phyloP scores from a whole-genome alignment of 1,140 invertebrate genomes.

The Daktulosphaira vitifoliae region DNA sequence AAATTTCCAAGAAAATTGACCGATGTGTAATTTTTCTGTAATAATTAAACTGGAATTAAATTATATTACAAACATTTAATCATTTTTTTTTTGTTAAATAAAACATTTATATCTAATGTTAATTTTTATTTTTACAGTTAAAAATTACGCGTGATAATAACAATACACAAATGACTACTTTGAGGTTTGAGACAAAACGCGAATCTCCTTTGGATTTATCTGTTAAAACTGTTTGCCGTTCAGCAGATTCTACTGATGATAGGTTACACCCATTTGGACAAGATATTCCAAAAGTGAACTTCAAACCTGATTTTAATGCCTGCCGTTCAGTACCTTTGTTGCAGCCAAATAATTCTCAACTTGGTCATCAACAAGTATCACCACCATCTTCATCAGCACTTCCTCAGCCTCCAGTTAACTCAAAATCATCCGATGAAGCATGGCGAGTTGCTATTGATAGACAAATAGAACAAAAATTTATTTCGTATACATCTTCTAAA shows the following conservation, averaged over 20 bases:
- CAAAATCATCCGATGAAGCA: constrained; percentile 40
- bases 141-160: background rate
- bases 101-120: too few species aligned
- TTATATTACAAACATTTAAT: too few species aligned
- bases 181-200: constrained; percentile 46
- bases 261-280: constrained; percentile 43
- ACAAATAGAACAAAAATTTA: constrained; percentile 49
- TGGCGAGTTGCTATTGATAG: constrained; percentile 50
- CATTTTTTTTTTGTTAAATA: too few species aligned
- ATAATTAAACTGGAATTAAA: too few species aligned
- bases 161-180: background rate
- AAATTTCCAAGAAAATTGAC: too few species aligned
- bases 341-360: constrained; percentile 31
- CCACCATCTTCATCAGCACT: constrained; percentile 34
- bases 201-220: constrained; percentile 75
- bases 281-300: constrained; percentile 48
- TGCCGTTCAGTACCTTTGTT: constrained; percentile 9
- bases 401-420: background rate
- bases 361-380: constrained; percentile 25
- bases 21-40: too few species aligned
- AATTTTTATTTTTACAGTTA: too few species aligned
- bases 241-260: constrained; percentile 64
- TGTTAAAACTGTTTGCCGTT: constrained; percentile 74
- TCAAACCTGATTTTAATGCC: constrained; percentile 14
- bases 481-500: constrained; percentile 37